These are phyloP conservation scores for Mayetiola destructor DNA, from an alignment of 2,888 invertebrate species.

Conservation along the genomic window DNA sequence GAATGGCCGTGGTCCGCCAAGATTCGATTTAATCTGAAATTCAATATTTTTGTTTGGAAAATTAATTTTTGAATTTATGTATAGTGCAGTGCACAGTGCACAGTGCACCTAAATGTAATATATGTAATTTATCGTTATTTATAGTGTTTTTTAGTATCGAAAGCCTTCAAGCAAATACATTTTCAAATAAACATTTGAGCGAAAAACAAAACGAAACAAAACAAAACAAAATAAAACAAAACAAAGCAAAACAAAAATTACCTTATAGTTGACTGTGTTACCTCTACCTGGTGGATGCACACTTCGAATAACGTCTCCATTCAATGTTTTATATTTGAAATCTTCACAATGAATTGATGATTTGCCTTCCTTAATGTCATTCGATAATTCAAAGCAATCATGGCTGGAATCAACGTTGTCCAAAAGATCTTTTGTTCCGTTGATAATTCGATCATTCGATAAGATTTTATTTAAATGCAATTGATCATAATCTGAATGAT, in stretches of 20 bases:
- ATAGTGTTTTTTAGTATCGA: too few species aligned
- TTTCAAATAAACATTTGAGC: too few species aligned
- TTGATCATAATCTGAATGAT: background rate
- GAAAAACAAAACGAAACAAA: too few species aligned
- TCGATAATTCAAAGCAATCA: background rate
- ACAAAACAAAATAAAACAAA: background rate
- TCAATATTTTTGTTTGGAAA: too few species aligned
- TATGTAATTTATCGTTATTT: too few species aligned
- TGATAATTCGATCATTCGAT: background rate
- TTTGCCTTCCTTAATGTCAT: too few species aligned
- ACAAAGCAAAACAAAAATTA: constrained; percentile 22
- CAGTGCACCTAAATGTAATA: too few species aligned
- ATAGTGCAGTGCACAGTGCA: too few species aligned
- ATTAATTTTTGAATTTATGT: too few species aligned
- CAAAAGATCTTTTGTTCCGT: constrained; percentile 13
- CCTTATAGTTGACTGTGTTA: constrained; percentile 28
- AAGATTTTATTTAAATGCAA: background rate
- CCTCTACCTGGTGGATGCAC: constrained; percentile 36
- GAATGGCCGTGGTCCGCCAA: constrained; percentile 31
- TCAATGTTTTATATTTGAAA: constrained; percentile 33
- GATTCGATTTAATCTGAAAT: constrained; percentile 28
- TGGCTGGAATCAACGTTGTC: background rate
- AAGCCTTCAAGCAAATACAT: too few species aligned
- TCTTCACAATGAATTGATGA: constrained; percentile 23
- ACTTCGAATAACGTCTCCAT: constrained; percentile 35